Evolutionary conservation across 2,888 invertebrate genomes (phyloP), one percentile per base, ranked within the genome.

Genomic region (Dinocampus coccinellae): DNA sequence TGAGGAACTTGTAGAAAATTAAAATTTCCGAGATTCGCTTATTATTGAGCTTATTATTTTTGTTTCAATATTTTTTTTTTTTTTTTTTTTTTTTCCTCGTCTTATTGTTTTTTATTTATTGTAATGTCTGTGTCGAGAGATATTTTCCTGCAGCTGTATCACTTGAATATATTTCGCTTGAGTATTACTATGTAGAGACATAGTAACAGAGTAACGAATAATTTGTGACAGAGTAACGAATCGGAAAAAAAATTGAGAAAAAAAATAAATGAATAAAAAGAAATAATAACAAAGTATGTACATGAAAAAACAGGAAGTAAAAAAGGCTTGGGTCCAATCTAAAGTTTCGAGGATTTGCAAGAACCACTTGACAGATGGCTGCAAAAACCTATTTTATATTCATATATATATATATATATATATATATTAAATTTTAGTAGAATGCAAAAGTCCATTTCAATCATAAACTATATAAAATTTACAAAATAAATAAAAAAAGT

Each of bases 331-430:
- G n/a, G 57, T 47, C 33, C 26, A 64, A 64, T 58, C 64, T 42
- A 64, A 63, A 70, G 42, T 64, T 69, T 42, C 11, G 53, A 65
- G 53, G 36, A 58, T 63, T 42, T 53, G 10, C 24, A 24, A 53
- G 20, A 13, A 39, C 16, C 16, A 26, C 26, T 26, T 33, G 29
- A 4, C 33, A 24, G 7, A 60, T 36, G 36, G 55, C 57, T 57
- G 13, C 57, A 22, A n/a, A 33, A 34, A 60, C 42, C n/a, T 60
- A 69, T 26, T 36, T 36, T 36, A 36, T 11, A 9, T 36, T n/a
- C n/a, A n/a, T n/a, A n/a, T n/a, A n/a, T n/a, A n/a, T n/a, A n/a
- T n/a, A n/a, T n/a, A n/a, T n/a, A n/a, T n/a, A n/a, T n/a, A n/a
- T n/a, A n/a, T n/a, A n/a, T n/a, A n/a, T n/a, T n/a, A n/a, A n/a